Evolutionary conservation across 2,888 invertebrate genomes (phyloP), one percentile per base, ranked within the genome.

Genomic region (Rhimphoctona megacephalus): DNA sequence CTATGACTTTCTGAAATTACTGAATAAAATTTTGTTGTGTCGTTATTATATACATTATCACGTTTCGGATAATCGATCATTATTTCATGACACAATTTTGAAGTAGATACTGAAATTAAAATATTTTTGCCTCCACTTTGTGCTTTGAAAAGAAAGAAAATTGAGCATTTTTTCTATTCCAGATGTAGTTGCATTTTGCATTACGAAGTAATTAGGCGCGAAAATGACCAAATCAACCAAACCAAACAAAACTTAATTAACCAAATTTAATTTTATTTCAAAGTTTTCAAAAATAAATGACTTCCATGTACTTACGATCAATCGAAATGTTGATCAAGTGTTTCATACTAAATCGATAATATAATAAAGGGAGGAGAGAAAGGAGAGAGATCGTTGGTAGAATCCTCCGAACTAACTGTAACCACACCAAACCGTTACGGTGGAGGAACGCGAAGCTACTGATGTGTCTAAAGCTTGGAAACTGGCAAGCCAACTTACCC

Each of bases 391-490:
- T 33, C 46, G 36, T 5, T 69, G 2, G 39, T 64, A 30, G n/a
- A 54, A 49, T 30, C 6, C 54, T 73, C 22, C 43, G 36, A 39
- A 66, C 36, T 19, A 43, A 81, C 72, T 39, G 25, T 30, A 72
- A 25, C 72, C 64, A 33, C 76, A 46, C 64, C 39, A 64, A 73
- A 86, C 86, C 78, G 86, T 67, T 69, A 73, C 81, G 43, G 52
- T 52, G 66, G 86, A 86, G 81, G 52, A 78, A 73, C 83, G 83
- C 72, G 83, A 78, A 69, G 83, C 83, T 81, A 86, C 86, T 86
- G 86, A 64, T 86, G 83, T 49, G 77, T 81, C 61, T 43, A 61
- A 69, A 72, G 85, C 85, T 83, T 76, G 81, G 61, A 81, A 67
- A 81, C 72, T 73, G 81, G 81, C 73, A 54, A 69, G 36, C 72